Percentiles rank a stretch among this genome's conserved stretches.
Evolutionary conservation across 1,140 invertebrate genomes (phyloP).

Genomic region (Himalopsyche phryganea): DNA sequence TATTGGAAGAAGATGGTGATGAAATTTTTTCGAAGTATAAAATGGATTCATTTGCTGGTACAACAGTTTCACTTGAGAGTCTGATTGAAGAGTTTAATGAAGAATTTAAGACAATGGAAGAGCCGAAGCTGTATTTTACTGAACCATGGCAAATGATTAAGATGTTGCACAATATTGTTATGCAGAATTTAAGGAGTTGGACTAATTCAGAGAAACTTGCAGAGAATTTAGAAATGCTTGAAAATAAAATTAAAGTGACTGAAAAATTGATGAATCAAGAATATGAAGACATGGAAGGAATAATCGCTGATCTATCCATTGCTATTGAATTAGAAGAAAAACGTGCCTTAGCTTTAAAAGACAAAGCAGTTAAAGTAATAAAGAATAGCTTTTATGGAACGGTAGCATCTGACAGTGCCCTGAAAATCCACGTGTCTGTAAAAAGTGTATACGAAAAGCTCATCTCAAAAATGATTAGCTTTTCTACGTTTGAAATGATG

Average conservation of each 20-base stretch:
- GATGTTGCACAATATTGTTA: constrained; percentile 57
- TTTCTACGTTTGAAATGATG: constrained; percentile 56
- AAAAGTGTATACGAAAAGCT: constrained; percentile 64
- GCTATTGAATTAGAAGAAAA: constrained; percentile 40
- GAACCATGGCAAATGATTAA: constrained; percentile 54
- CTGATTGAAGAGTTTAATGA: constrained; percentile 45
- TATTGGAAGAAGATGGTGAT: constrained; percentile 12
- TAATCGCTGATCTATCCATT: constrained; percentile 37
- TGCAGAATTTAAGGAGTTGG: constrained; percentile 64
- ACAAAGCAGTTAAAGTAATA: constrained; percentile 46
- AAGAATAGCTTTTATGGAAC: constrained; percentile 48
- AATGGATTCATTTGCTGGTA: not conserved
- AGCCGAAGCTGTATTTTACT: constrained; percentile 56
- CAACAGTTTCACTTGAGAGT: constrained; percentile 35
- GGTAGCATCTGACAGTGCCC: constrained; percentile 55
- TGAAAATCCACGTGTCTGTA: constrained; percentile 59
- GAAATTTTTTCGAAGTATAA: constrained; percentile 17
- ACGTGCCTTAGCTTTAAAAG: constrained; percentile 44
- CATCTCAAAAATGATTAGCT: constrained; percentile 54
- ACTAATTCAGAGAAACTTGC: constrained; percentile 60
- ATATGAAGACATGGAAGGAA: constrained; percentile 38
- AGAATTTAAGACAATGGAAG: constrained; percentile 43
- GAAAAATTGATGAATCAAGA: constrained; percentile 42
- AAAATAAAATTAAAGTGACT: constrained; percentile 44
- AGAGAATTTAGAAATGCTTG: constrained; percentile 52